Conservation (phyloP, 1,140 invertebrate species). For the Ceratitis capitata region DNA sequence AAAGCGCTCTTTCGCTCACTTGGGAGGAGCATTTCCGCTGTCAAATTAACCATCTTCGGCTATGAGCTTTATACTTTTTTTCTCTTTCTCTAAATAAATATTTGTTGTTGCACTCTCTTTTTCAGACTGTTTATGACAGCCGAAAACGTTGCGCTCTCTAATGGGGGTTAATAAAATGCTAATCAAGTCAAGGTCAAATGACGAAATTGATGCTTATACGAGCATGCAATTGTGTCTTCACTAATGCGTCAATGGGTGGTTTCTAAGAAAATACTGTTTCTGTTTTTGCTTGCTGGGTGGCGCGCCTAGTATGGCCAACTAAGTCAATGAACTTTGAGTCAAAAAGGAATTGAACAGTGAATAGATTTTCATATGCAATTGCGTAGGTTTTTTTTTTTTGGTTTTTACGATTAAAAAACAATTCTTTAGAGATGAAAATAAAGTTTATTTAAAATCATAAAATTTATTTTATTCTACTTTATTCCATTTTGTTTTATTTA, state of each 20-base stretch:
- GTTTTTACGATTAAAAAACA: too few relatives aligned
- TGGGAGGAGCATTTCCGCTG: neutral
- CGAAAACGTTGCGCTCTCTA: neutral
- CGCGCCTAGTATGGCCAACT: neutral
- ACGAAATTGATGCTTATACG: too few relatives aligned
- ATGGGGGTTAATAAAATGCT: neutral
- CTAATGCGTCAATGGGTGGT: neutral
- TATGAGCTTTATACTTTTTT: neutral
- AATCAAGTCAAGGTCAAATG: neutral
- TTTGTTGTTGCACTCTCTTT: neutral
- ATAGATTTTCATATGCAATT: too few relatives aligned
- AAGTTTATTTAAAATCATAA: too few relatives aligned
- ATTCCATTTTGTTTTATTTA: too few relatives aligned
- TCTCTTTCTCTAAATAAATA: neutral
- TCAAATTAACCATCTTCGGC: neutral
- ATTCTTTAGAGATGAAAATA: too few relatives aligned
- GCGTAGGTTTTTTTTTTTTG: too few relatives aligned
- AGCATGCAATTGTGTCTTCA: neutral
- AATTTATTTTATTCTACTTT: too few relatives aligned
- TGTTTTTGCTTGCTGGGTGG: neutral
- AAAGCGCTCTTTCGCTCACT: neutral
- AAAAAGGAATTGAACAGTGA: too few relatives aligned
- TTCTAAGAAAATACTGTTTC: neutral
- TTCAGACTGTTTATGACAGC: neutral
- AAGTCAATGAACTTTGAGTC: neutral